These are phyloP conservation scores for Scaptomyza pallida DNA, from an alignment of 1,140 invertebrate genomes.

Conservation along the genomic window DNA sequence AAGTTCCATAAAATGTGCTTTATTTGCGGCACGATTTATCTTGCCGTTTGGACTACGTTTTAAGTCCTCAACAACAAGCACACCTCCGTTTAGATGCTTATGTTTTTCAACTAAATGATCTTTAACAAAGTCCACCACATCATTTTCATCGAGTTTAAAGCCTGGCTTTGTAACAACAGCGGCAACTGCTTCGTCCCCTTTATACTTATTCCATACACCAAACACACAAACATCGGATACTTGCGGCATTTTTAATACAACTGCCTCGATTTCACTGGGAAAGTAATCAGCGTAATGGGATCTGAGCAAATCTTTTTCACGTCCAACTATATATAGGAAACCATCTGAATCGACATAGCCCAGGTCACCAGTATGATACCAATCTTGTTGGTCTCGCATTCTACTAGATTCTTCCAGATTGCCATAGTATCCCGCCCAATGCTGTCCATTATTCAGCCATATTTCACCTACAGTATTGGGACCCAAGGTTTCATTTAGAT, in stretches of 20 bases:
- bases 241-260: conserved; percentile 34
- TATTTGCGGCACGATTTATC: conserved; percentile 20
- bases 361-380: conserved; percentile 89
- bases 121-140: conserved; percentile 43
- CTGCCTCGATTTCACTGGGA: conserved; percentile 50
- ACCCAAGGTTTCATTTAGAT: conserved; percentile 35
- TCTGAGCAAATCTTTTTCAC: conserved; percentile 91
- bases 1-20: conserved; percentile 17
- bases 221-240: conserved; percentile 55
- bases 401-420: conserved; percentile 85
- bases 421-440: too few species aligned
- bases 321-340: conserved; percentile 88
- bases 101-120: conserved; percentile 74
- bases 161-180: conserved; percentile 27
- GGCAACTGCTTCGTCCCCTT: conserved; percentile 47
- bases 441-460: conserved; percentile 59
- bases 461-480: conserved; percentile 76
- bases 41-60: conserved; percentile 22
- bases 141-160: conserved; percentile 22
- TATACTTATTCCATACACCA: conserved; percentile 37
- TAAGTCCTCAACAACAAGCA: conserved; percentile 85
- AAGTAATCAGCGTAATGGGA: conserved; percentile 83
- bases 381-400: conserved; percentile 86
- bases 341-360: conserved; percentile 88
- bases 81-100: conserved; percentile 85